Percentiles rank a stretch among this genome's conserved stretches.
Evolutionary conservation across 2,888 invertebrate species (phyloP).

Genomic region (Taphrorychus bicolor): DNA sequence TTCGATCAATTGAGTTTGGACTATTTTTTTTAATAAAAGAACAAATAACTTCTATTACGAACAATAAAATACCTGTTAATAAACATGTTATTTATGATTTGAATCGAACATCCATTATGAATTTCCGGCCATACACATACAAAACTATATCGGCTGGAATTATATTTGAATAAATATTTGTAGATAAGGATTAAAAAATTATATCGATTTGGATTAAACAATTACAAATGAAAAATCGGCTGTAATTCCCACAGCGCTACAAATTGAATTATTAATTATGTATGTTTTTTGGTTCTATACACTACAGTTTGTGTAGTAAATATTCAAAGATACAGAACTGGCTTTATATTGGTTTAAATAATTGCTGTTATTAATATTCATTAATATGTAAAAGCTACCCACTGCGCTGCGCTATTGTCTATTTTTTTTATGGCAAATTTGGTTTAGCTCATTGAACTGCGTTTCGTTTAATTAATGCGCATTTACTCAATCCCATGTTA

Average conservation of each 20-base stretch:
- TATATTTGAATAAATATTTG: not conserved
- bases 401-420: not conserved
- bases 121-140: slow-evolving; percentile 23
- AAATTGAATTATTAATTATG: slow-evolving; percentile 38
- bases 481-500: not conserved
- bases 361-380: slow-evolving; percentile 29
- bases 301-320: slow-evolving; percentile 36
- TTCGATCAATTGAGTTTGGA: too few species aligned
- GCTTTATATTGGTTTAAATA: slow-evolving; percentile 31
- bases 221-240: slow-evolving; percentile 26
- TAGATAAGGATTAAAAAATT: not conserved
- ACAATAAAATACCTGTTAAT: too few species aligned
- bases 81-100: too few species aligned
- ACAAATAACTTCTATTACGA: too few species aligned
- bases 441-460: not conserved
- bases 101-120: not conserved
- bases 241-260: slow-evolving; percentile 27
- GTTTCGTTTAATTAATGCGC: not conserved
- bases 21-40: too few species aligned
- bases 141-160: not conserved
- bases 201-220: slow-evolving; percentile 21
- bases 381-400: slow-evolving; percentile 12
- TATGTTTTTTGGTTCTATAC: slow-evolving; percentile 34
- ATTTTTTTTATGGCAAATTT: not conserved
- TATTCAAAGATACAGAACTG: slow-evolving; percentile 37